Conservation (phyloP, 1,140 invertebrate species). For the Drosophila pectinifera region DNA sequence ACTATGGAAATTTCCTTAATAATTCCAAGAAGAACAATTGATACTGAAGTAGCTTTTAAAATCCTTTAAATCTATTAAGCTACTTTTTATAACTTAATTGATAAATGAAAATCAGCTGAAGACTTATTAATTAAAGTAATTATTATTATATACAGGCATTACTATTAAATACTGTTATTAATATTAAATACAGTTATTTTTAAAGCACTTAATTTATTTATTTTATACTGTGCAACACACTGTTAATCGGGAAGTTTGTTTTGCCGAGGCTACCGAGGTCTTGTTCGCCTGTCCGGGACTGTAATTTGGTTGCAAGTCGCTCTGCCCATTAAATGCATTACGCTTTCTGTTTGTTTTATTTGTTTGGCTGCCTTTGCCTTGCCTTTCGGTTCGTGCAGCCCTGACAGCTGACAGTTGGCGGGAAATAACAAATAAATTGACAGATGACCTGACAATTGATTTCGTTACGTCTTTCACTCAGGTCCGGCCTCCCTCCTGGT, state of each 20-base stretch:
- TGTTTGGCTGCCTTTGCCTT: constrained; percentile 53
- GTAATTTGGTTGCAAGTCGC: constrained; percentile 74
- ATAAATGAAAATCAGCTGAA: too few relatives aligned
- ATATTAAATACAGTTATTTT: too few relatives aligned
- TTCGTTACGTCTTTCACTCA: constrained; percentile 56
- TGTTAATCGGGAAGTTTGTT: constrained; percentile 25
- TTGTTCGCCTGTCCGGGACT: constrained; percentile 43
- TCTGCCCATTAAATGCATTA: constrained; percentile 79
- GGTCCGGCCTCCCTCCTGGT: constrained; percentile 7
- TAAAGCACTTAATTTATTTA: too few relatives aligned
- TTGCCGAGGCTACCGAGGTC: constrained; percentile 45
- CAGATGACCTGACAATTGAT: constrained; percentile 83
- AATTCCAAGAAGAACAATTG: too few relatives aligned
- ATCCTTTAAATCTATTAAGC: too few relatives aligned
- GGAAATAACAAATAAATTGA: constrained; percentile 80
- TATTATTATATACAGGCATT: too few relatives aligned
- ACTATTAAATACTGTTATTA: too few relatives aligned
- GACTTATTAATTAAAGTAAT: too few relatives aligned
- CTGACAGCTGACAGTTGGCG: constrained; percentile 73
- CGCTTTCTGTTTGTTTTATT: constrained; percentile 74
- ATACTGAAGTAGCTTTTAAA: too few relatives aligned
- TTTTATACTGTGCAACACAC: too few relatives aligned
- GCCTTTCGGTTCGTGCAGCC: constrained; percentile 32
- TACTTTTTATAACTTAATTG: too few relatives aligned
- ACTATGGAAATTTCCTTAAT: too few relatives aligned